These are phyloP conservation scores for Pseudomyrmex flavicornis DNA, from an alignment of 1,140 invertebrate genomes.

Conservation along the genomic window DNA sequence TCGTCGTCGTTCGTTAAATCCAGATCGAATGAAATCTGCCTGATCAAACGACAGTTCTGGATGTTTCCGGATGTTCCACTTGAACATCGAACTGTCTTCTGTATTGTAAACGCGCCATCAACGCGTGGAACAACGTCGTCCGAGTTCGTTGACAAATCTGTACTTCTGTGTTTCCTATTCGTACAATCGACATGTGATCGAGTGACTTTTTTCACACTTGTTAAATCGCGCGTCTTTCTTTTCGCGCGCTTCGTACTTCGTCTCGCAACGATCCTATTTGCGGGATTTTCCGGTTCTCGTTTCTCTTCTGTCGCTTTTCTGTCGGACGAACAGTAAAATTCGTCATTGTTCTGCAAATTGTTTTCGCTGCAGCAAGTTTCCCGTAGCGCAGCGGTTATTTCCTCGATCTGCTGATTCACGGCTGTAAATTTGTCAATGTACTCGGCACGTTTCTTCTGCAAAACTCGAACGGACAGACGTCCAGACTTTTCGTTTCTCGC, in stretches of 20 bases:
- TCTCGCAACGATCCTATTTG: neutral
- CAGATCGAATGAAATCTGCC: neutral
- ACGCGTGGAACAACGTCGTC: neutral
- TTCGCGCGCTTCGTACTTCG: neutral
- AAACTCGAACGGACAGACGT: neutral
- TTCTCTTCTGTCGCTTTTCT: neutral
- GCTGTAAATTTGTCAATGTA: constrained; percentile 45
- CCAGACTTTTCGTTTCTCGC: neutral
- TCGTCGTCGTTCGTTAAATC: constrained; percentile 11
- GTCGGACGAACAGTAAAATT: neutral
- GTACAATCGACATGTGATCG: neutral
- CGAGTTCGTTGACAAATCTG: neutral
- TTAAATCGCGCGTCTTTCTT: neutral
- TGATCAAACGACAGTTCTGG: neutral
- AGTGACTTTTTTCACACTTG: neutral
- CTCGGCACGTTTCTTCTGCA: constrained; percentile 20
- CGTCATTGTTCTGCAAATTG: neutral
- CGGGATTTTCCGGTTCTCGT: neutral
- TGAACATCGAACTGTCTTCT: neutral
- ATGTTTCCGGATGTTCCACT: neutral
- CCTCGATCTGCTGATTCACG: constrained; percentile 41
- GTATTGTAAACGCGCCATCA: constrained; percentile 1
- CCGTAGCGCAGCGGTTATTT: constrained; percentile 38
- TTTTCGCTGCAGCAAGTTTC: constrained; percentile 28
- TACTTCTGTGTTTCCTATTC: neutral